Conservation (phyloP, 2,888 invertebrate species). For the Diploptera punctata region DNA sequence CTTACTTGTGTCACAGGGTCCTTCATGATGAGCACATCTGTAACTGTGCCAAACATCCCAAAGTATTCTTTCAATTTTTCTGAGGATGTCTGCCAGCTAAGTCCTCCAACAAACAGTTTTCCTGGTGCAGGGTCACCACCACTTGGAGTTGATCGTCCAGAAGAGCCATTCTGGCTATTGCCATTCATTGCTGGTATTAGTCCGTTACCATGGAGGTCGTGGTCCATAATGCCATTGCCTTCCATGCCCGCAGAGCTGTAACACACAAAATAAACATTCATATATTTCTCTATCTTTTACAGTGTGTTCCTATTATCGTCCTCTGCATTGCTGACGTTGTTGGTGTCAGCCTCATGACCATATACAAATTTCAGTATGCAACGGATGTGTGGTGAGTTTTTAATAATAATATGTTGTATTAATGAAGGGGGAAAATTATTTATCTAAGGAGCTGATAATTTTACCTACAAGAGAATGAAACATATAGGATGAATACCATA, state of each 20-base stretch:
- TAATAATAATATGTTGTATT: no score
- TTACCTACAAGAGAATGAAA: no score
- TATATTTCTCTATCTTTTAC: neutral
- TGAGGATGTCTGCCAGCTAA: slow-evolving; percentile 93
- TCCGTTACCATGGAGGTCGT: slow-evolving; percentile 55
- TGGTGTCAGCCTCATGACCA: neutral
- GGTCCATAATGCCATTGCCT: slow-evolving; percentile 53
- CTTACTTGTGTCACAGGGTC: slow-evolving; percentile 91
- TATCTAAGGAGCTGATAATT: no score
- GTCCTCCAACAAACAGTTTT: slow-evolving; percentile 89
- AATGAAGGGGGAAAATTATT: no score
- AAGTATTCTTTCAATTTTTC: slow-evolving; percentile 93
- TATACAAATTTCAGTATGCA: neutral
- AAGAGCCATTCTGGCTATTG: slow-evolving; percentile 54
- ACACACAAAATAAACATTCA: slow-evolving; percentile 6
- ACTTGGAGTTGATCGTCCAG: slow-evolving; percentile 54
- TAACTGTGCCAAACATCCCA: slow-evolving; percentile 89
- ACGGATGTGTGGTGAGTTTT: neutral
- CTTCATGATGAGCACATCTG: slow-evolving; percentile 93
- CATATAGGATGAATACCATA: no score
- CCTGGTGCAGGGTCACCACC: slow-evolving; percentile 75
- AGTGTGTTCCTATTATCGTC: neutral
- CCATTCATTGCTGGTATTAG: slow-evolving; percentile 54
- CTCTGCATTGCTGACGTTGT: no score
- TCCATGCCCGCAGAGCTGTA: slow-evolving; percentile 60